phyloP scores from a whole-genome alignment of 2,113 vertebrate genomes.

The Otus sunia region DNA sequence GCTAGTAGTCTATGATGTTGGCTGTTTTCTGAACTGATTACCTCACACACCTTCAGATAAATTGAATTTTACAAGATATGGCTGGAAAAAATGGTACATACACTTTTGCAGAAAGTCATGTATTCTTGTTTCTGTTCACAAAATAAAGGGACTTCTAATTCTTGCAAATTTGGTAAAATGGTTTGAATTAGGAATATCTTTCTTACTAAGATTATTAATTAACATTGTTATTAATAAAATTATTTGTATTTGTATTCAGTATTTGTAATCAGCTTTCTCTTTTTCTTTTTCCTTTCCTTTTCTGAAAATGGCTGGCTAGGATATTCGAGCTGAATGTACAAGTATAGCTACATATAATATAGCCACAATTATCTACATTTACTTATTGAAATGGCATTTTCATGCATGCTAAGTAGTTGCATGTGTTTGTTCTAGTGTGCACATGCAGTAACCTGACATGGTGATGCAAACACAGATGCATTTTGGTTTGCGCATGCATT shows the following conservation, averaged over 20 bases:
- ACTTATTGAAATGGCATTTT: constrained; percentile 50
- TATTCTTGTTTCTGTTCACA: neutral
- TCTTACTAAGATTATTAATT: neutral
- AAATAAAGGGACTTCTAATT: neutral
- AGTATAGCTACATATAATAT: constrained; percentile 57
- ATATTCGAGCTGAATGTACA: constrained; percentile 62
- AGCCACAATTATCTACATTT: constrained; percentile 48
- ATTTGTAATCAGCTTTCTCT: constrained; percentile 62
- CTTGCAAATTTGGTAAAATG: neutral
- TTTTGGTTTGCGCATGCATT: constrained; percentile 60
- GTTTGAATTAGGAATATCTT: neutral
- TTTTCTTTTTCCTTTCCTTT: constrained; percentile 58
- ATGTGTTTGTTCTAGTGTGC: constrained; percentile 57
- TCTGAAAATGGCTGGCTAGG: constrained; percentile 66
- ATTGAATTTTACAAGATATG: neutral
- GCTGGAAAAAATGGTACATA: neutral
- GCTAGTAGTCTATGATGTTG: neutral
- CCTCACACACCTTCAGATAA: neutral
- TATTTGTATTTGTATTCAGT: constrained; percentile 36
- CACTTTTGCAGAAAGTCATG: neutral
- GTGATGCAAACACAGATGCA: constrained; percentile 59
- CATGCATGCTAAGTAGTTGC: constrained; percentile 60
- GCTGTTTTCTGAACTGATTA: neutral
- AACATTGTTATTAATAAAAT: neutral
- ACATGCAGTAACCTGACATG: constrained; percentile 50